Percentiles rank a stretch among this genome's conserved stretches.
Conservation (phyloP, 2,888 invertebrate genomes). For the Tetramorium bicarinatum region DNA sequence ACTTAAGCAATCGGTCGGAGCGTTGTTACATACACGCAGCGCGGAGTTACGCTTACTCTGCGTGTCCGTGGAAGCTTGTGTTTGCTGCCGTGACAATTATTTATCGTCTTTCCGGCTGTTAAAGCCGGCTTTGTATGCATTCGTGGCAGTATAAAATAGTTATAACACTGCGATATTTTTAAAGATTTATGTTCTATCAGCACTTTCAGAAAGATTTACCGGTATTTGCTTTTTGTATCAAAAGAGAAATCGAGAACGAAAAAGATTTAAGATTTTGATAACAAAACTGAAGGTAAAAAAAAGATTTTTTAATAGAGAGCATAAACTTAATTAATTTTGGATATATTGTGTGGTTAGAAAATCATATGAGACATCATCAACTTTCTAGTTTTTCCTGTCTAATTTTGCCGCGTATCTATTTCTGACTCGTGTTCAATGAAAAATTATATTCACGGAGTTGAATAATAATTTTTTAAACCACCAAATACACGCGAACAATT, state of each 20-base stretch:
- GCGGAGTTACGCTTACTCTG: slow-evolving; percentile 11
- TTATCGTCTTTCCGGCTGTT: slow-evolving; percentile 31
- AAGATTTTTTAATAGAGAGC: not conserved
- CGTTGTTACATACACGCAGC: not conserved
- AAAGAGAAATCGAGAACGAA: not conserved
- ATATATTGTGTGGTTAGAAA: not conserved
- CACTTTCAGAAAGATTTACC: slow-evolving; percentile 4
- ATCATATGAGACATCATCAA: not conserved
- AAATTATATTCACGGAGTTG: not conserved
- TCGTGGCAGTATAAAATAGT: slow-evolving; percentile 35
- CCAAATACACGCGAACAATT: not conserved
- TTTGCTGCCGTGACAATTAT: slow-evolving; percentile 38
- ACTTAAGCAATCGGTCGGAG: slow-evolving; percentile 40
- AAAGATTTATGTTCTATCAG: slow-evolving; percentile 27
- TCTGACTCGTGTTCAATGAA: not conserved
- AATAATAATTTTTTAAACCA: not conserved
- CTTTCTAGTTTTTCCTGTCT: not conserved
- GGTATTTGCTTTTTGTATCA: not conserved
- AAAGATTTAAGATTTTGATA: slow-evolving; percentile 14
- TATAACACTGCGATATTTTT: slow-evolving; percentile 18
- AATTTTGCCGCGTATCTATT: not conserved
- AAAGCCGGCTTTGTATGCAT: slow-evolving; percentile 25
- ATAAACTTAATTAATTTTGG: not conserved
- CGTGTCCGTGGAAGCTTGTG: slow-evolving; percentile 7
- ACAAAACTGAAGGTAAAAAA: not conserved